Evolutionary conservation across 2,888 invertebrate species (phyloP), one percentile per base, ranked within the genome.

Genomic region (Drosophila barbarae): DNA sequence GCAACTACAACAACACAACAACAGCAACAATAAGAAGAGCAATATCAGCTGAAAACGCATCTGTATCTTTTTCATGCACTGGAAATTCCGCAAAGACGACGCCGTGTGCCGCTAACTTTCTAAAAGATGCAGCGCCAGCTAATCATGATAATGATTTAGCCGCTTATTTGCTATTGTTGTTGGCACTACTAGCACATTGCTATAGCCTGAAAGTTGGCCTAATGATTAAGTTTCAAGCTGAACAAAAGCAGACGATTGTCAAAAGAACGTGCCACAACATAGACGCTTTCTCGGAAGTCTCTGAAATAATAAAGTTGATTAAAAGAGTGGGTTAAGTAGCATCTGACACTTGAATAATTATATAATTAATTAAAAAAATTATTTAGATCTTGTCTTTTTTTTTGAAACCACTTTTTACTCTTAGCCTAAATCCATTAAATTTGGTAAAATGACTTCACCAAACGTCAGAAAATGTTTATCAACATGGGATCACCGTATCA

Each of bases 21-120:
- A 5, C 35, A 51, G 36, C 49, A 26, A 26, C 52, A 47, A n/a
- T 55, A 50, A 18, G 41, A 50, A 34, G 51, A 18, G 26, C 21
- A 46, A 46, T 34, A 39, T 39, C 84, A 72, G 77, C 75, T 84
- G 73, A 74, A 77, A 80, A 80, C 81, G 84, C 81, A 77, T 77
- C 84, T 77, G 77, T 83, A 83, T 74, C 84, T 77, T 81, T 84
- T 84, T 84, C 87, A 87, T 87, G 87, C 87, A 87, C 87, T 87
- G 86, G 83, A 87, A 86, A 87, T 76, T 86, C 77, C 77, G 75
- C 68, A 76, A 74, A 84, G 69, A 74, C 74, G 65, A 71, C 65
- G 67, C 54, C 64, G 68, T 68, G 66, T 69, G 64, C 80, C 69
- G 74, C 74, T 71, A 83, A 86, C 86, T 87, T 86, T 82, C 83